Percentiles rank a stretch among this genome's conserved stretches.
Conservation (phyloP, 1,140 invertebrate genomes). For the Notospermus geniculatus region DNA sequence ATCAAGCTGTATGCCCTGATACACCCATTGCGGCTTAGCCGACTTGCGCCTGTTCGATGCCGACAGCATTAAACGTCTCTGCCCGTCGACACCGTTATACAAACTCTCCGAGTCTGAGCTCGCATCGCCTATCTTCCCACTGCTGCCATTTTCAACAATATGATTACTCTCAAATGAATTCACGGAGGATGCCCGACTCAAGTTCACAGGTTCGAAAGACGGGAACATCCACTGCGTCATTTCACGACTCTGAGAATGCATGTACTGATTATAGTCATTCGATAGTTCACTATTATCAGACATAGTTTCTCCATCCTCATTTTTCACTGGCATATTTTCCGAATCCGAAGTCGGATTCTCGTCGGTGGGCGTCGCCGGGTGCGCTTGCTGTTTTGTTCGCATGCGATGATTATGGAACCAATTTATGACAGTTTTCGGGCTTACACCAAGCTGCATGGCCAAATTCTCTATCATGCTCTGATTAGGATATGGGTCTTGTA, state of each 20-base stretch:
- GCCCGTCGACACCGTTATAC: constrained; percentile 4
- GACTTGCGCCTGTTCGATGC: constrained; percentile 71
- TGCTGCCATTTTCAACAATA: constrained; percentile 4
- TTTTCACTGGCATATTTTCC: background rate
- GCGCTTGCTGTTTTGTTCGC: constrained; percentile 75
- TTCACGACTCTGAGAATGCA: constrained; percentile 30
- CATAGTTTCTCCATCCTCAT: constrained; percentile 1
- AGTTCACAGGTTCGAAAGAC: constrained; percentile 43
- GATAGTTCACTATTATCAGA: constrained; percentile 10
- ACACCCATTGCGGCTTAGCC: constrained; percentile 94
- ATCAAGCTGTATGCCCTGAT: constrained; percentile 82
- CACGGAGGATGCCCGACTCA: constrained; percentile 9
- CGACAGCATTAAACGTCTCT: background rate
- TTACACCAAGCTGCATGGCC: constrained; percentile 85
- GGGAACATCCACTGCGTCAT: constrained; percentile 52
- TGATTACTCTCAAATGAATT: background rate
- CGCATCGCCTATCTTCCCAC: too few relatives aligned
- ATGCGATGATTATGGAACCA: constrained; percentile 99
- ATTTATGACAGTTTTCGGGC: constrained; percentile 89
- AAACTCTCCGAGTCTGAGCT: background rate
- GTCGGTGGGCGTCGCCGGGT: constrained; percentile 26
- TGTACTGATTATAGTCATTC: constrained; percentile 11
- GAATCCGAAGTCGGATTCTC: constrained; percentile 1
- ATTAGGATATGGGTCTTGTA: constrained; percentile 93
- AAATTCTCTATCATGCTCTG: constrained; percentile 93